A percentile compares a stretch with the other conserved stretches of the same genome.
Evolutionary conservation across 2,888 invertebrate species (phyloP).

Genomic region (Leptopilina myrica): DNA sequence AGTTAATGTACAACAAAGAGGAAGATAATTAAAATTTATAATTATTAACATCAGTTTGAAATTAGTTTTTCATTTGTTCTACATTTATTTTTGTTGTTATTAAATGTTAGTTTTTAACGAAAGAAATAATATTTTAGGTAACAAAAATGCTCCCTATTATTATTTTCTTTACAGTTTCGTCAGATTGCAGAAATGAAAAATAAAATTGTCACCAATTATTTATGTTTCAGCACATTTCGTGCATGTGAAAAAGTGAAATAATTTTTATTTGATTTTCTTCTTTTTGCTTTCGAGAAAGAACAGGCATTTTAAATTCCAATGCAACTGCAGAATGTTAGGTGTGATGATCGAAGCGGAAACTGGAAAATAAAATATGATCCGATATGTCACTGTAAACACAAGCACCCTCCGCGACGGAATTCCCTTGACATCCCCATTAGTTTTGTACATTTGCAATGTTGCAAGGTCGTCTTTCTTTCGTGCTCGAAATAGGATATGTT

Average conservation of each 20-base stretch:
- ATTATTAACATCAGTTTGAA: too few species aligned
- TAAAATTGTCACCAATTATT: not conserved
- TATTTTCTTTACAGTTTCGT: too few species aligned
- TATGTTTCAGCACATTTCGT: not conserved
- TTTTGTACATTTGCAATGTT: conserved; percentile 45
- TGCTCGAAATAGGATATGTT: conserved; percentile 13
- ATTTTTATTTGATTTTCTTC: not conserved
- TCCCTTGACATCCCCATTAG: conserved; percentile 50
- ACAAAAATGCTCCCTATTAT: too few species aligned
- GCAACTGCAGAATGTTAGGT: conserved; percentile 45
- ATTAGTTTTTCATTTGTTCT: too few species aligned
- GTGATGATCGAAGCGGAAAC: conserved; percentile 54
- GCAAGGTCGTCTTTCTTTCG: conserved; percentile 32
- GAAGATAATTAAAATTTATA: too few species aligned
- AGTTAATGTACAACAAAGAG: too few species aligned
- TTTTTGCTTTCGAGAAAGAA: not conserved
- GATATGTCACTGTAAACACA: conserved; percentile 54
- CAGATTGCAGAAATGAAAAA: too few species aligned
- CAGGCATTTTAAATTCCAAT: conserved; percentile 54
- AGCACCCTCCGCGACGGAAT: conserved; percentile 46
- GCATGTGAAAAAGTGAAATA: not conserved
- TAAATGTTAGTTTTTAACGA: too few species aligned
- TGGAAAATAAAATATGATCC: conserved; percentile 58
- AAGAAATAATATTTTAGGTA: too few species aligned
- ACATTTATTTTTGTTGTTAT: too few species aligned